Evolutionary conservation across 2,888 invertebrate genomes (phyloP), one percentile per base, ranked within the genome.

Genomic region (Chrysotoxum bicinctum): DNA sequence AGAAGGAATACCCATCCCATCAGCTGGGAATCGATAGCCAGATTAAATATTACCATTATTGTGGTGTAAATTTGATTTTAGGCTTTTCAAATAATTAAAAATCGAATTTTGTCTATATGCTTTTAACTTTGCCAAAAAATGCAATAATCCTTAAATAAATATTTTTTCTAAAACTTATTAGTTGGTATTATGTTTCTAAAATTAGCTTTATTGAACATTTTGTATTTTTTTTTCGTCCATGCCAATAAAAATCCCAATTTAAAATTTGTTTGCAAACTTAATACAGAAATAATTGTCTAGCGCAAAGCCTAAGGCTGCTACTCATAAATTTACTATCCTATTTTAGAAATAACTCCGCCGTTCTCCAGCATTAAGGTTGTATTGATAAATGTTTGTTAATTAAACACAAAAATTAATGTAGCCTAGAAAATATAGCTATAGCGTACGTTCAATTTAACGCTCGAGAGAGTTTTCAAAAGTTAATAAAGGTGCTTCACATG

Each of bases 371-470:
- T 62, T 62, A 43, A 62, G 30, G 43, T 16, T 16, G 4, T 26
- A 62, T 62, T 62, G 62, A 43, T 43, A 16, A 62, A 43, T 62
- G 26, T 26, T 23, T 43, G 19, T 30, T 16, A 62, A 26, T 43
- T 43, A 62, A 62, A 43, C 16, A 43, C 26, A 43, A 43, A 62
- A 62, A 10, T 62, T 62, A 62, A 62, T 62, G 62, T 30, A 1
- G 43, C 43, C 30, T 3, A 16, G 26, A 30, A 30, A 62, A 43
- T 26, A 43, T 43, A 9, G 14, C n/a, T 37, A 3, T 9, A 50
- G 23, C 14, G 23, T 19, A 14, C 8, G 37, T 62, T 43, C 62
- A 62, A 62, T 62, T 62, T 62, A 43, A 62, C 19, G 62, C 43
- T 43, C 30, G 26, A 43, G 6, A 16, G 10, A 12, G 30, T 43